phyloP scores from a whole-genome alignment of 2,888 invertebrate species.

The Salpingus planirostris region DNA sequence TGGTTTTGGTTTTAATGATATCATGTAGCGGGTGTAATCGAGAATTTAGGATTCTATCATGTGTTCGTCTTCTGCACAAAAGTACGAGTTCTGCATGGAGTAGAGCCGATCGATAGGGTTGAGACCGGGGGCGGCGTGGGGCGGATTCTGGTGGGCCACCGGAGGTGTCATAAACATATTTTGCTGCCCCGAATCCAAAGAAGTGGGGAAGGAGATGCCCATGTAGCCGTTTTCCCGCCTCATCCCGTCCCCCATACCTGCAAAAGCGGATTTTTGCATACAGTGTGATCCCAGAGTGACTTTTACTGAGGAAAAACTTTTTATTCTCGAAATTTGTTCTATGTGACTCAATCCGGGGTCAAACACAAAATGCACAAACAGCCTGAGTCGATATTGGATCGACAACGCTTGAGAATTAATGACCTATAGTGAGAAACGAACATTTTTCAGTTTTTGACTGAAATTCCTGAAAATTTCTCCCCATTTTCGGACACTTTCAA shows the following conservation, averaged over 20 bases:
- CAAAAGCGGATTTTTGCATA: conserved; percentile 4
- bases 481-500: no score
- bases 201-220: conserved; percentile 26
- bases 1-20: no score
- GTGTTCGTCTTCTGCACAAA: conserved; percentile 47
- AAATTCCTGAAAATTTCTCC: no score
- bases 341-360: neutral
- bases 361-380: conserved; percentile 1
- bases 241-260: conserved; percentile 24
- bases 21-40: neutral
- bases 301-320: conserved; percentile 2
- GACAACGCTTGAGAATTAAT: no score
- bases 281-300: no score
- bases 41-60: conserved; percentile 25
- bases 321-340: no score
- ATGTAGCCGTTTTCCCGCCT: conserved; percentile 33
- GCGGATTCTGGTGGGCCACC: conserved; percentile 39
- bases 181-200: conserved; percentile 28
- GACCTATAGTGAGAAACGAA: no score
- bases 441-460: no score
- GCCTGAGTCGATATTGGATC: neutral
- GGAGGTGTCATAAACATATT: conserved; percentile 32
- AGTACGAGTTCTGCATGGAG: conserved; percentile 57
- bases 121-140: conserved; percentile 35
- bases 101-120: conserved; percentile 56